phyloP scores from a whole-genome alignment of 64 coral and sea anemone genomes.

The Stichodactyla helianthus region DNA sequence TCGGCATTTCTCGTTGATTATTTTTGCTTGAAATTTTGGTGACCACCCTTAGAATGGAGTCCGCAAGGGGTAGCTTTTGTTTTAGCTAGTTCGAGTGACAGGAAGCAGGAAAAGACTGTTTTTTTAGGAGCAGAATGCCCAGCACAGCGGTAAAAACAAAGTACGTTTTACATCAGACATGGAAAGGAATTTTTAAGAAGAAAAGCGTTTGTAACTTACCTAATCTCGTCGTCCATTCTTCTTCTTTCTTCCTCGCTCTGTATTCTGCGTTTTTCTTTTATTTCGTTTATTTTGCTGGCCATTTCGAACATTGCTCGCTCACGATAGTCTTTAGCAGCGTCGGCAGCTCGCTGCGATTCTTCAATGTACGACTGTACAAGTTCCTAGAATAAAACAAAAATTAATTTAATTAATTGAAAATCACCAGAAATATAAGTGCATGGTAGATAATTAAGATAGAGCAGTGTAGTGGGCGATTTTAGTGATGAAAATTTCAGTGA shows the following conservation, averaged over 20 bases:
- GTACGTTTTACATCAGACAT: no score
- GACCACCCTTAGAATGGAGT: no score
- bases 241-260: conserved; percentile 80
- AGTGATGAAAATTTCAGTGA: no score
- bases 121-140: neutral
- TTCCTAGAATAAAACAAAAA: conserved; percentile 44
- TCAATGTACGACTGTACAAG: conserved; percentile 63
- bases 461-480: no score
- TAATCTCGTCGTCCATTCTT: conserved; percentile 89
- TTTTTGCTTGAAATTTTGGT: no score
- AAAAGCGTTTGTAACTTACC: conserved; percentile 32
- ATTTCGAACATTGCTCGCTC: conserved; percentile 95
- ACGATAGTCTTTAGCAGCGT: conserved; percentile 88
- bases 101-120: neutral
- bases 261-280: conserved; percentile 73
- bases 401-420: neutral
- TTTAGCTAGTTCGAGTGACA: conserved; percentile 4
- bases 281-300: conserved; percentile 91
- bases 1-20: no score
- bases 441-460: no score
- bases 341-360: conserved; percentile 65
- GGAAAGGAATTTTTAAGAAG: neutral
- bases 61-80: neutral
- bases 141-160: no score
- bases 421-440: neutral